Evolutionary conservation across 2,888 invertebrate species (phyloP).

Genomic region (Julus scanicus): DNA sequence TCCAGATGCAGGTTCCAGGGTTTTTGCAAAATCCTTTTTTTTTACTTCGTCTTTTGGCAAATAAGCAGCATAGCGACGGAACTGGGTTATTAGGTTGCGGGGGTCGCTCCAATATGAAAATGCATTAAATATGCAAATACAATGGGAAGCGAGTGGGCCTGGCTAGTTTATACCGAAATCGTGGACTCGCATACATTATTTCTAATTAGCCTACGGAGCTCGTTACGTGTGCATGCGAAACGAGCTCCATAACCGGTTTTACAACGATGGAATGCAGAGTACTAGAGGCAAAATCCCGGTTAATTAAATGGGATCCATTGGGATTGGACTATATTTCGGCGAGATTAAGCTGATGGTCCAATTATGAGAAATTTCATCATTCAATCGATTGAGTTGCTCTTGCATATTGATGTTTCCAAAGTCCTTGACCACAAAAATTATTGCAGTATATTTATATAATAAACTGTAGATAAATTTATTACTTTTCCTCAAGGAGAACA

Average conservation of each 20-base stretch:
- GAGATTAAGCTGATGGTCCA: too few species aligned
- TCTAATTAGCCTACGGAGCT: slow-evolving; percentile 4
- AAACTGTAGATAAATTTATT: too few species aligned
- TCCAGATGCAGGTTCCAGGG: neutral
- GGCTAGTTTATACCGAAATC: neutral
- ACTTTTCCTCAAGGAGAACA: too few species aligned
- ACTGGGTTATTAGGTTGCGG: slow-evolving; percentile 21
- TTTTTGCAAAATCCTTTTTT: neutral
- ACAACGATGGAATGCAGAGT: neutral
- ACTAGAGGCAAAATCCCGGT: neutral
- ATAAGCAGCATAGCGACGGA: neutral
- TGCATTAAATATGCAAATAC: slow-evolving; percentile 25
- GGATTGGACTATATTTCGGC: too few species aligned
- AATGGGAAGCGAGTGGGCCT: neutral
- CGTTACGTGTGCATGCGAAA: neutral
- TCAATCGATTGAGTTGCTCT: too few species aligned
- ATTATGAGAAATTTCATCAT: too few species aligned
- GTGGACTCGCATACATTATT: neutral
- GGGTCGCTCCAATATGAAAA: neutral
- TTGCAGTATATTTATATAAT: too few species aligned
- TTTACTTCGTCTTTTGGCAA: neutral
- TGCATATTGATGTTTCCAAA: too few species aligned
- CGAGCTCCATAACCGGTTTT: neutral
- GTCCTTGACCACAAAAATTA: too few species aligned
- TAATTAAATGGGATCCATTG: too few species aligned